Evolutionary conservation across 2,797 vertebrate species (phyloP).

Genomic region (Labroides dimidiatus): DNA sequence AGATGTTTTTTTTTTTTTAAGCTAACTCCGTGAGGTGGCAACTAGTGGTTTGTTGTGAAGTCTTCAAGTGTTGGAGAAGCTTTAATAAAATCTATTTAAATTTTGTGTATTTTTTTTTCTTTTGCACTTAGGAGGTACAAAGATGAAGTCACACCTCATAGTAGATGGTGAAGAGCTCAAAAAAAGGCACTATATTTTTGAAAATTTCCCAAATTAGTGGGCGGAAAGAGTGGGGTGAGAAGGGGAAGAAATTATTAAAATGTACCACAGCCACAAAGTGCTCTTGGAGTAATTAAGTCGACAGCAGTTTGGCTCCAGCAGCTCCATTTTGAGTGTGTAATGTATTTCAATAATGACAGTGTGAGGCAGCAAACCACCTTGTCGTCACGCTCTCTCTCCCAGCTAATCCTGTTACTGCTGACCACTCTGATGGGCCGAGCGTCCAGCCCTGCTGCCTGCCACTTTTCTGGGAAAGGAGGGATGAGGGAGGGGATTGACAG

Average conservation of each 20-base stretch:
- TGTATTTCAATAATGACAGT: constrained; percentile 78
- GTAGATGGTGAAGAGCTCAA: constrained; percentile 1
- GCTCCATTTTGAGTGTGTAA: constrained; percentile 74
- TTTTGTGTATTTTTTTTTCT: no score
- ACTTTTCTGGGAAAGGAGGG: constrained; percentile 32
- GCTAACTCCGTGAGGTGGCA: no score
- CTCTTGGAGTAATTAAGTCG: constrained; percentile 77
- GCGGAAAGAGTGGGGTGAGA: constrained; percentile 38
- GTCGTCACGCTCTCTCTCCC: constrained; percentile 68
- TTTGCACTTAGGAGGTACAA: background rate
- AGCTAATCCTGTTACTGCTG: constrained; percentile 76
- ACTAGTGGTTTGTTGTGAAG: no score
- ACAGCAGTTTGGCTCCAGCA: constrained; percentile 74
- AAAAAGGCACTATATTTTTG: constrained; percentile 20
- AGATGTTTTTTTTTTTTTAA: no score
- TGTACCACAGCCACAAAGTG: constrained; percentile 68
- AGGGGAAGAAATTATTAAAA: constrained; percentile 69
- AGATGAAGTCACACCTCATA: background rate
- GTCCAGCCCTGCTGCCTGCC: constrained; percentile 49
- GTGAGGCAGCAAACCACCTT: constrained; percentile 64
- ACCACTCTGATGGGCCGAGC: constrained; percentile 66
- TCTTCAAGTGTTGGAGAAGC: no score
- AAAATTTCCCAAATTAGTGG: constrained; percentile 29
- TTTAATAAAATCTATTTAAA: no score
- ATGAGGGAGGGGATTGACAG: constrained; percentile 25